phyloP scores from a whole-genome alignment of 2,797 vertebrate species.

The Emydoidea blandingii region DNA sequence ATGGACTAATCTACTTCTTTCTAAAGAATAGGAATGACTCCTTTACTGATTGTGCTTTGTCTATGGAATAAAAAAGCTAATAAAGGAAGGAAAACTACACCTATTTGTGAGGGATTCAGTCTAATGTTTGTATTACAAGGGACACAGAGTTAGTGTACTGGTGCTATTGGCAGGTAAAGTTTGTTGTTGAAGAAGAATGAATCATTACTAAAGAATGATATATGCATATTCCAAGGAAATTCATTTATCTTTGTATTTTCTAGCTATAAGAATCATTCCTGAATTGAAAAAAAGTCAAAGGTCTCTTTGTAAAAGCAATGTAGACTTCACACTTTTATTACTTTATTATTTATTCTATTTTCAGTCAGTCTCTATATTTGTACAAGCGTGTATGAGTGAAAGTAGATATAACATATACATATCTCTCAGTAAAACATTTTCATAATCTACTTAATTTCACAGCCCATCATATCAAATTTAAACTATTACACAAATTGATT shows the following conservation, averaged over 20 bases:
- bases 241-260: neutral
- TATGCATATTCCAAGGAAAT: neutral
- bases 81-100: constrained; percentile 78
- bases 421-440: neutral
- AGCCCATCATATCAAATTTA: neutral
- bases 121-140: constrained; percentile 74
- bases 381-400: neutral
- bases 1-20: constrained; percentile 84
- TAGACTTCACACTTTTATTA: neutral
- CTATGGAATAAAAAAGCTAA: constrained; percentile 78
- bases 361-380: neutral
- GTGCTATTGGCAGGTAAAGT: constrained; percentile 55
- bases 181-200: constrained; percentile 25
- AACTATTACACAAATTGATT: neutral
- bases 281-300: neutral
- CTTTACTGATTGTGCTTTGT: constrained; percentile 67
- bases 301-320: neutral
- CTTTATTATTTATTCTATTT: neutral
- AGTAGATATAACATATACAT: neutral
- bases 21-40: constrained; percentile 79
- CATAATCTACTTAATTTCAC: neutral
- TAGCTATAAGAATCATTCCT: neutral
- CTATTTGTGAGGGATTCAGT: constrained; percentile 64
- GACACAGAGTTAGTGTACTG: constrained; percentile 24
- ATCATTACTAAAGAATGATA: neutral